phyloP scores from a whole-genome alignment of 2,888 invertebrate genomes.

The Leistus spinibarbis region DNA sequence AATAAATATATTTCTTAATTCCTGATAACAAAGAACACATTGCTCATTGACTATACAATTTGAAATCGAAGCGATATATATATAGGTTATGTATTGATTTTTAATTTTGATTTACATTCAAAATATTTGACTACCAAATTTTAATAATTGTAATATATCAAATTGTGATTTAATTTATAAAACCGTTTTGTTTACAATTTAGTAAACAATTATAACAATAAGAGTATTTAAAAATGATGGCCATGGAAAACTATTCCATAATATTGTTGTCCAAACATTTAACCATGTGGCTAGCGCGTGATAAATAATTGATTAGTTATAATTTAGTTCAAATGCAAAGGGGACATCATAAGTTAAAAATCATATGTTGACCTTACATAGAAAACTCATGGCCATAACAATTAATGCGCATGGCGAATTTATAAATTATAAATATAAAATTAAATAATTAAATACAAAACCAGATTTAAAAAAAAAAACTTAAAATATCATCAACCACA shows the following conservation, averaged over 20 bases:
- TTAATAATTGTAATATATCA: too few relatives aligned
- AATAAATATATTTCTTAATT: too few relatives aligned
- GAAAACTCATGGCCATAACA: background rate
- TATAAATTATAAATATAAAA: background rate
- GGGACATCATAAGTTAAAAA: background rate
- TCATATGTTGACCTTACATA: background rate
- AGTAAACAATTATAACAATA: background rate
- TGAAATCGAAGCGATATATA: too few relatives aligned
- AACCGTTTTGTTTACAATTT: background rate
- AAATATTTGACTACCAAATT: too few relatives aligned
- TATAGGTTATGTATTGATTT: too few relatives aligned
- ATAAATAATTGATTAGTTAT: background rate
- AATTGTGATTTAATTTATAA: too few relatives aligned
- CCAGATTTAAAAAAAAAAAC: slow-evolving; percentile 11
- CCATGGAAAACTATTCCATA: background rate
- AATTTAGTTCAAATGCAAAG: background rate
- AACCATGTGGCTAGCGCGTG: background rate
- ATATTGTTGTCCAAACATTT: background rate
- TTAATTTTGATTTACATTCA: too few relatives aligned
- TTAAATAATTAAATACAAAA: background rate
- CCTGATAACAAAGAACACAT: too few relatives aligned
- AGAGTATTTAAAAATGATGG: background rate
- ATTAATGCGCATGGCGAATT: background rate
- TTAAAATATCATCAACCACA: slow-evolving; percentile 25
- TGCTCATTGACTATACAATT: too few relatives aligned